Percentiles rank a stretch among this genome's conserved stretches.
These are phyloP conservation scores for Drosophila lutescens DNA, from an alignment of 2,888 invertebrate species.

Conservation along the genomic window DNA sequence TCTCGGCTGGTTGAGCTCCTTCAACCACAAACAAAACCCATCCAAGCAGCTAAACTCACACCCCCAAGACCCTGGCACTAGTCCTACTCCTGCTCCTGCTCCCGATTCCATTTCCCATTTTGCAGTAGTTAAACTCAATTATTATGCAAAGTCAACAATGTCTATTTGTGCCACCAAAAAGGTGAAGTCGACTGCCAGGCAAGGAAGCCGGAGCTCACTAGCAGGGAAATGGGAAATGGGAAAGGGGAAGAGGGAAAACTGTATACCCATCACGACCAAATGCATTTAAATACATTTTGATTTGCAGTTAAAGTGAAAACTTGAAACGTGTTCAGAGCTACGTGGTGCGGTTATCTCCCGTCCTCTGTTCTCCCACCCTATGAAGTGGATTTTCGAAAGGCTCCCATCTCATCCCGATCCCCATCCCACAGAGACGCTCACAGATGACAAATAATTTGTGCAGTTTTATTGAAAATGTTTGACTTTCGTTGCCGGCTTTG, in stretches of 20 bases:
- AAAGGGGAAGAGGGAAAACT: background rate
- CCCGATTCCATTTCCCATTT: slow-evolving; percentile 43
- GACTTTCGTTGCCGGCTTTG: slow-evolving; percentile 61
- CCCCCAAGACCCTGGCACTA: slow-evolving; percentile 11
- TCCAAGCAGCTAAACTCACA: slow-evolving; percentile 69
- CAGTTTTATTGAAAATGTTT: slow-evolving; percentile 79
- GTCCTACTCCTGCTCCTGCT: background rate
- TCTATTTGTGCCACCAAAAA: slow-evolving; percentile 72
- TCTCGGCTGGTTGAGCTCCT: slow-evolving; percentile 37
- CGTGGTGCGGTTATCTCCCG: slow-evolving; percentile 44
- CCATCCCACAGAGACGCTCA: slow-evolving; percentile 4
- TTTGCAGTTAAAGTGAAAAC: slow-evolving; percentile 71
- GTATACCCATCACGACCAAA: slow-evolving; percentile 59
- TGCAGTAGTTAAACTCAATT: slow-evolving; percentile 78
- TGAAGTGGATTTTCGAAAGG: slow-evolving; percentile 12
- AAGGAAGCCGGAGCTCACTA: background rate
- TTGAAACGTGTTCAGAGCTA: slow-evolving; percentile 62
- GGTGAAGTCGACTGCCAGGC: slow-evolving; percentile 35
- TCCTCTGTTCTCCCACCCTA: slow-evolving; percentile 11
- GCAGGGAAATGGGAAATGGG: background rate
- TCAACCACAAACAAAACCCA: slow-evolving; percentile 68
- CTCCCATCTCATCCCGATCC: background rate
- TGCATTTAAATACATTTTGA: slow-evolving; percentile 78
- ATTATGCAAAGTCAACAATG: slow-evolving; percentile 79
- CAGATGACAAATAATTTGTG: slow-evolving; percentile 76